These are phyloP conservation scores for Poecilia velifera DNA, from an alignment of 2,797 vertebrate genomes.

Conservation along the genomic window DNA sequence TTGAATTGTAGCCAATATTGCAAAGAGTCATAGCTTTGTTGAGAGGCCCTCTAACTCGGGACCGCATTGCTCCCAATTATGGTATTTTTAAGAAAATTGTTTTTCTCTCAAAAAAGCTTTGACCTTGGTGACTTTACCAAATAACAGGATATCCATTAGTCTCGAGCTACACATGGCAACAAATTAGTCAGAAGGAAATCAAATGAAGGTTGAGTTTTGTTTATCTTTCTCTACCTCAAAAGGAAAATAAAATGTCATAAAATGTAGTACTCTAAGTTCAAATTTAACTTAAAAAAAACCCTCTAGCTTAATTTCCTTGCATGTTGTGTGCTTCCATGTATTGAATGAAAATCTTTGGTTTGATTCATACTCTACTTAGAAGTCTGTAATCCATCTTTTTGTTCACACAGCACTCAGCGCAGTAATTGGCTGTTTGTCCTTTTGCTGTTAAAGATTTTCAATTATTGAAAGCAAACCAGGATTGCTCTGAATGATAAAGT, in stretches of 20 bases:
- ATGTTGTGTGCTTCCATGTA: constrained; percentile 1
- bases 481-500: constrained; percentile 25
- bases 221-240: constrained; percentile 9
- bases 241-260: constrained; percentile 42
- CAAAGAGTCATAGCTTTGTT: neutral
- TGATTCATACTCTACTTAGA: constrained; percentile 30
- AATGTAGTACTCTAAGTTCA: constrained; percentile 26
- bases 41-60: neutral
- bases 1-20: neutral
- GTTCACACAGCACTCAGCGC: constrained; percentile 24
- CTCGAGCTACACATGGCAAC: constrained; percentile 27
- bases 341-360: constrained; percentile 31
- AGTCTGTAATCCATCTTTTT: constrained; percentile 53
- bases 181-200: constrained; percentile 28
- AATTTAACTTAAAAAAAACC: constrained; percentile 43
- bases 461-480: neutral
- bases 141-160: constrained; percentile 38
- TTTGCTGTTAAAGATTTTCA: constrained; percentile 6
- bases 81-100: constrained; percentile 5
- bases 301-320: constrained; percentile 12
- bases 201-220: constrained; percentile 44
- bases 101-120: constrained; percentile 31
- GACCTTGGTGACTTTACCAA: constrained; percentile 17
- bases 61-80: constrained; percentile 1
- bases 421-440: constrained; percentile 25